phyloP scores from a whole-genome alignment of 1,140 invertebrate species.

The Parasteatoda tepidariorum region DNA sequence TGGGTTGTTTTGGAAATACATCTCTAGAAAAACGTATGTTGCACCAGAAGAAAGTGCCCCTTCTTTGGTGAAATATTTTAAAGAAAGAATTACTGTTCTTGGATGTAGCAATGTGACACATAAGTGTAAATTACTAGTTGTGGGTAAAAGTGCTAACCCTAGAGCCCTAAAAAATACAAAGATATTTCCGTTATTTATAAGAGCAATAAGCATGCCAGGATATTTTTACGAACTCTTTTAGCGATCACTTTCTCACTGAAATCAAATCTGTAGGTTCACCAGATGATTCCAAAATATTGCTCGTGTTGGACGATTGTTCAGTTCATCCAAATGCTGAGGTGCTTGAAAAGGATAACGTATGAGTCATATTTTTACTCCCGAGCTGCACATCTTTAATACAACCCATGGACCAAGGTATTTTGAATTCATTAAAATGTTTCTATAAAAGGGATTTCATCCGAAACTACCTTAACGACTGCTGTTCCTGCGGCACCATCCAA shows the following conservation, averaged over 20 bases:
- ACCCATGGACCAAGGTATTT: neutral
- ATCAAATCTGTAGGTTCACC: constrained; percentile 7
- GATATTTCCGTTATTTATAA: neutral
- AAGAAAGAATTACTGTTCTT: constrained; percentile 14
- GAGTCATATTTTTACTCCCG: neutral
- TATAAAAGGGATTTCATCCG: neutral
- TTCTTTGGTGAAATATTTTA: neutral
- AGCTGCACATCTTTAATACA: neutral
- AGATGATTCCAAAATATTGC: constrained; percentile 19
- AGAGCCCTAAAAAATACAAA: neutral
- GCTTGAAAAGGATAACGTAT: neutral
- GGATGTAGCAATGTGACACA: constrained; percentile 20
- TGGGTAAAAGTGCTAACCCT: constrained; percentile 5
- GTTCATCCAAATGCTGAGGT: neutral
- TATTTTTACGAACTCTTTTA: constrained; percentile 6
- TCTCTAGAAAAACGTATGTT: too few species aligned
- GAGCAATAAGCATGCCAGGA: neutral
- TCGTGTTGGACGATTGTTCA: constrained; percentile 29
- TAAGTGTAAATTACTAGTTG: constrained; percentile 25
- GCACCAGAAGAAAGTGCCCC: neutral
- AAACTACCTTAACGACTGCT: neutral
- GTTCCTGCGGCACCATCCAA: neutral
- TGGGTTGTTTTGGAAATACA: constrained; percentile 25
- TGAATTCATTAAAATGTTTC: neutral
- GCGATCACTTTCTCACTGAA: constrained; percentile 38